Evolutionary conservation across 2,888 invertebrate genomes (phyloP).

Genomic region (Ectemnius lituratus): DNA sequence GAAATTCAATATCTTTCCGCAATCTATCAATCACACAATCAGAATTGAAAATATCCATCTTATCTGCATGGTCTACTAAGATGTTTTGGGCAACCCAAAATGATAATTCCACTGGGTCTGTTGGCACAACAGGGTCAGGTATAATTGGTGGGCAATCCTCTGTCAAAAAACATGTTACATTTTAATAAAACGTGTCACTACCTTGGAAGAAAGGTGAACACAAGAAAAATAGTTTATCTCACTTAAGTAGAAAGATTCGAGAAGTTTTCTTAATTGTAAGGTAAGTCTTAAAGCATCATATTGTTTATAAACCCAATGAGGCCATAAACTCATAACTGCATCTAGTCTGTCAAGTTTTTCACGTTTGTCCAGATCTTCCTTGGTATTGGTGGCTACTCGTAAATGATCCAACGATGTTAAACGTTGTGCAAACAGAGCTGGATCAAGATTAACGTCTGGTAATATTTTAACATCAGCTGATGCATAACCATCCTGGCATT

Average conservation of each 20-base stretch:
- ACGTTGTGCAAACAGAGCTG: conserved; percentile 79
- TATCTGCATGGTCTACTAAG: conserved; percentile 83
- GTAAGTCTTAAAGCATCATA: conserved; percentile 80
- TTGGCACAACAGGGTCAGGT: conserved; percentile 78
- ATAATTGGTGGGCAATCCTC: conserved; percentile 69
- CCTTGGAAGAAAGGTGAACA: background rate
- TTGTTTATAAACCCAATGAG: conserved; percentile 83
- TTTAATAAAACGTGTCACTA: background rate
- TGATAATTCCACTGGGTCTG: conserved; percentile 85
- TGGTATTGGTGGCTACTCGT: conserved; percentile 56
- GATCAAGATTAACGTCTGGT: conserved; percentile 83
- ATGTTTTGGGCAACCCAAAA: conserved; percentile 91
- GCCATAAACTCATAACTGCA: conserved; percentile 82
- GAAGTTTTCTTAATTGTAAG: conserved; percentile 73
- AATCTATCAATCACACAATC: conserved; percentile 85
- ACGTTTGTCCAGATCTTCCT: conserved; percentile 57
- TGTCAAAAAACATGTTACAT: conserved; percentile 41
- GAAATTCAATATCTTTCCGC: conserved; percentile 79
- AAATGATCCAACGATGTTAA: conserved; percentile 68
- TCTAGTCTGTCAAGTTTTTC: conserved; percentile 74
- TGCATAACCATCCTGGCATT: conserved; percentile 58
- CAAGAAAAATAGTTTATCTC: no score
- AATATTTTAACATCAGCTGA: conserved; percentile 82
- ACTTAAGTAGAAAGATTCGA: conserved; percentile 35
- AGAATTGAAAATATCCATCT: conserved; percentile 82